Base-by-base conservation (phyloP, 2,797 vertebrate genomes). In the Danio tinwini region DNA sequence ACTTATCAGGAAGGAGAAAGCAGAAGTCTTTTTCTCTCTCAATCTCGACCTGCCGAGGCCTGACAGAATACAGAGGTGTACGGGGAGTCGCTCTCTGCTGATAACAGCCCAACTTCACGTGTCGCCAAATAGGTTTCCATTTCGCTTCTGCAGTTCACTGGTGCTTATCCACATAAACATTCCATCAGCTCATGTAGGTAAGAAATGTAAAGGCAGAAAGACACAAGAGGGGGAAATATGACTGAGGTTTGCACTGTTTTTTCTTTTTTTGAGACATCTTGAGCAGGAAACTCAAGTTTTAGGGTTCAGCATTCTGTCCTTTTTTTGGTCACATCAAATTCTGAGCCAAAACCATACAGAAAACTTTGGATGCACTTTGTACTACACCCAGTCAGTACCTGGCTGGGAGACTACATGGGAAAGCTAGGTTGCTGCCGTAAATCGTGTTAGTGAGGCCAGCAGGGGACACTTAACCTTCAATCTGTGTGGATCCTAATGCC, bases 81-180 rank as follows among this genome's bases (percentile, higher is more conserved):
- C 16, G 4, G 55, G 56, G 47, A 61, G 68, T 62, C 78, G 44
- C 73, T 52, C 29, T 63, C 56, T 17, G 78, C 81, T 72, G 86
- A 86, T 86, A 88, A 88, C 82, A 44, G 76, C 64, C 81, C 47
- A 56, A 80, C 80, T 80, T 81, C 81, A 80, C 56, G 68, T 72
- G 82, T 82, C 76, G 39, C 74, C 76, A 86, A 86, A 84, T 84
- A 67, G 83, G 86, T 85, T 86, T 87, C 86, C 80, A 84, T 87
- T 85, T 87, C 83, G 76, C 68, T 86, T 85, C 86, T 84, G 72
- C 78, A 84, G 82, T 74, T 84, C 77, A 77, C 52, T 85, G 80
- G 76, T 52, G 75, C 83, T 82, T 71, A 77, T 81, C 83, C 68
- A 78, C 76, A 78, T 71, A 80, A 83, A 83, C 74, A 86, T 81